phyloP scores from a whole-genome alignment of 2,888 invertebrate species.

The Ceratothoa steindachneri region DNA sequence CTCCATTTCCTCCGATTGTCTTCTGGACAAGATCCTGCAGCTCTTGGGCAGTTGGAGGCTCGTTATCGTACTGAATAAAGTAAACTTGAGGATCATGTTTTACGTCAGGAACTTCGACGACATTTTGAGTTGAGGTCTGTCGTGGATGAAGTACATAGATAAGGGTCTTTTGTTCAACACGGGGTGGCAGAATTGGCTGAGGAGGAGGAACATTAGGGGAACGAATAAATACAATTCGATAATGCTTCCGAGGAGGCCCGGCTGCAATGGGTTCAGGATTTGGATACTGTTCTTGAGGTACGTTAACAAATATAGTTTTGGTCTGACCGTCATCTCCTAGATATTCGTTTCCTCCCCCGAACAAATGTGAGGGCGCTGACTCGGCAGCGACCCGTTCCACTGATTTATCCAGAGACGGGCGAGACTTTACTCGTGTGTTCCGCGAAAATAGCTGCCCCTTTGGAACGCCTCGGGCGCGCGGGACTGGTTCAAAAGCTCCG shows the following conservation, averaged over 20 bases:
- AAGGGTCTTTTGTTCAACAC: slow-evolving; percentile 82
- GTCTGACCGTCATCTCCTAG: slow-evolving; percentile 14
- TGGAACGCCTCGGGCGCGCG: slow-evolving; percentile 15
- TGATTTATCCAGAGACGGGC: neutral
- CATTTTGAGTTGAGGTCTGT: slow-evolving; percentile 59
- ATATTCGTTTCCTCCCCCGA: neutral
- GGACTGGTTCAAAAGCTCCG: slow-evolving; percentile 18
- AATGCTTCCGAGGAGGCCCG: slow-evolving; percentile 76
- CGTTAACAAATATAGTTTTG: slow-evolving; percentile 86
- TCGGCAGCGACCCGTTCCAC: neutral
- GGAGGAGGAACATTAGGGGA: slow-evolving; percentile 79
- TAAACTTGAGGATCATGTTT: slow-evolving; percentile 43
- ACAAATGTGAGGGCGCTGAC: neutral
- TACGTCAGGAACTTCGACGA: slow-evolving; percentile 30
- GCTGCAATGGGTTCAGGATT: slow-evolving; percentile 63
- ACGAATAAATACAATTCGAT: slow-evolving; percentile 80
- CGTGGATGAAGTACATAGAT: slow-evolving; percentile 71
- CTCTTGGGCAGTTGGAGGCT: slow-evolving; percentile 37
- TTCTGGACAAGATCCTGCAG: slow-evolving; percentile 34
- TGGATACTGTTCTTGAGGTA: slow-evolving; percentile 70
- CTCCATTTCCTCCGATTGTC: neutral
- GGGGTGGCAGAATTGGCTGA: slow-evolving; percentile 73
- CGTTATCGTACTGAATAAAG: slow-evolving; percentile 45
- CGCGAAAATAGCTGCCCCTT: neutral
- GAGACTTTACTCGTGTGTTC: neutral